Evolutionary conservation across 2,113 vertebrate genomes (phyloP).

Genomic region (Oxyura jamaicensis): DNA sequence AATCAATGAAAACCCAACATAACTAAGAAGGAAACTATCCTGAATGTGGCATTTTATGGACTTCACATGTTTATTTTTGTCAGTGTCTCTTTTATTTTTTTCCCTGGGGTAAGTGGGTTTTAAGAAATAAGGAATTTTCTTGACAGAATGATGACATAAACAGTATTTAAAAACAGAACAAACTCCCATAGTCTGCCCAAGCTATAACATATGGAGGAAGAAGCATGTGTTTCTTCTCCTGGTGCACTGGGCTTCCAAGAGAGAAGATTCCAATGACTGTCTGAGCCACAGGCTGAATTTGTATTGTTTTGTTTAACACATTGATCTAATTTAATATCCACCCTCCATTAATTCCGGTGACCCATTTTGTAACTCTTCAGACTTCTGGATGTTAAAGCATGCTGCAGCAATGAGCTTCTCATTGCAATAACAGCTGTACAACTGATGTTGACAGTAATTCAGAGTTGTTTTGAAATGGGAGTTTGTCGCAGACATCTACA

Average conservation of each 20-base stretch:
- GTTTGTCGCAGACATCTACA: neutral
- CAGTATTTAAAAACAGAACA: neutral
- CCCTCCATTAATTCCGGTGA: neutral
- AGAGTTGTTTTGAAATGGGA: constrained; percentile 7
- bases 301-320: neutral
- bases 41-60: neutral
- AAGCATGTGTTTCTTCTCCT: neutral
- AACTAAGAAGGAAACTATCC: neutral
- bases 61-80: neutral
- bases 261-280: neutral
- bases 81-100: neutral
- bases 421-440: neutral
- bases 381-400: neutral
- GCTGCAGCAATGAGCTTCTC: neutral
- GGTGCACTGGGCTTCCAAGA: neutral
- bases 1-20: neutral
- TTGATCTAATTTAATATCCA: neutral
- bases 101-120: neutral
- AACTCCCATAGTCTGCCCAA: neutral
- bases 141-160: neutral
- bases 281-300: neutral
- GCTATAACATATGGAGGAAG: neutral
- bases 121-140: neutral
- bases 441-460: neutral
- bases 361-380: neutral